These are phyloP conservation scores for Koerneria pararmatus DNA, from an alignment of 2,888 invertebrate species.

Conservation along the genomic window DNA sequence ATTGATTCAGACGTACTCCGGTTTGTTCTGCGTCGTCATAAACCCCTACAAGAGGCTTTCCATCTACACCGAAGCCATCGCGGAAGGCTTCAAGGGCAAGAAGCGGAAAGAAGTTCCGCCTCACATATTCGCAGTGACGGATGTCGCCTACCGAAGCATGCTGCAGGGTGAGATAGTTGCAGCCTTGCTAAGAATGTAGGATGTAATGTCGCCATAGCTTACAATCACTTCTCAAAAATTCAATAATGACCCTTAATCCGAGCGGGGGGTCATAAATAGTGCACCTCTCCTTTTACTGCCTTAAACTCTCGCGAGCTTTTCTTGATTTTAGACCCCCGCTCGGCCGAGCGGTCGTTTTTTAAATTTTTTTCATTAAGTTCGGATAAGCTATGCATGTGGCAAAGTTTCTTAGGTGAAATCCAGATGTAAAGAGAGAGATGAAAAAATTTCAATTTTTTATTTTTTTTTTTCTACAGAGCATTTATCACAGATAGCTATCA, in stretches of 20 bases:
- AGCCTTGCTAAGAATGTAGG: not conserved
- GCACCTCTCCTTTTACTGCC: slow-evolving; percentile 42
- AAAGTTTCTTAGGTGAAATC: slow-evolving; percentile 6
- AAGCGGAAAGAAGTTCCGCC: slow-evolving; percentile 92
- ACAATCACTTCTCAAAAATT: not conserved
- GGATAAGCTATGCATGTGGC: not conserved
- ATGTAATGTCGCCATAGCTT: not conserved
- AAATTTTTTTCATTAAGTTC: not conserved
- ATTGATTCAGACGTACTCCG: slow-evolving; percentile 89
- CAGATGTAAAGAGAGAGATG: no score
- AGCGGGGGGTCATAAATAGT: slow-evolving; percentile 24
- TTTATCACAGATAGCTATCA: no score
- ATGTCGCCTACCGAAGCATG: slow-evolving; percentile 98
- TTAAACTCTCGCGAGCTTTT: no score
- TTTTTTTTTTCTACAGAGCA: no score
- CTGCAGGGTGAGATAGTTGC: slow-evolving; percentile 75
- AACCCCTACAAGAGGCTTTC: slow-evolving; percentile 92
- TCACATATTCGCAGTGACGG: slow-evolving; percentile 98
- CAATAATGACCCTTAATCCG: not conserved
- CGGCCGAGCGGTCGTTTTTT: not conserved
- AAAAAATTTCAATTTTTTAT: no score
- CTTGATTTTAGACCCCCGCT: no score
- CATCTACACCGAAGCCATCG: slow-evolving; percentile 97
- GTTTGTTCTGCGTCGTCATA: slow-evolving; percentile 98
- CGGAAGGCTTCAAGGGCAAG: slow-evolving; percentile 81